A percentile compares a stretch with the other conserved stretches of the same genome.
Conservation (phyloP, 2,797 vertebrate species). For the Siniperca obscura region DNA sequence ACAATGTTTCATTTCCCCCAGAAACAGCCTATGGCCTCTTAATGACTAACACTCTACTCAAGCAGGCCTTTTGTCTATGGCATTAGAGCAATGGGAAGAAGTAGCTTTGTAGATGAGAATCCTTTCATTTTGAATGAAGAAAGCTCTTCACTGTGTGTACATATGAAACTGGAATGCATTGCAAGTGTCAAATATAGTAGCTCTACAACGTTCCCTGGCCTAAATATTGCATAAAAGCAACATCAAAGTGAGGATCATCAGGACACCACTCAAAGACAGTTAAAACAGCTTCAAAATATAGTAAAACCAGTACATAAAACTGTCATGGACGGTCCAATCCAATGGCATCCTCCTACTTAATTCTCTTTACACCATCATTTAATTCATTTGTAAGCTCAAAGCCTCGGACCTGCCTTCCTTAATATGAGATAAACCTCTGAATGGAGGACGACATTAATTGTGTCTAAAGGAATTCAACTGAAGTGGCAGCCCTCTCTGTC, state of each 20-base stretch:
- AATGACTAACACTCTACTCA: conserved; percentile 41
- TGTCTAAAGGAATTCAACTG: conserved; percentile 68
- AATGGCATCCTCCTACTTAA: conserved; percentile 15
- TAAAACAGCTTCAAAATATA: conserved; percentile 10
- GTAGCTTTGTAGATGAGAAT: conserved; percentile 29
- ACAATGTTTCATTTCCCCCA: conserved; percentile 22
- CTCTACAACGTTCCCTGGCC: not conserved
- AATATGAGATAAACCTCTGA: conserved; percentile 70
- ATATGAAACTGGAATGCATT: conserved; percentile 10
- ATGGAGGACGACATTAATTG: conserved; percentile 68
- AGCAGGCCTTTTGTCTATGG: conserved; percentile 28
- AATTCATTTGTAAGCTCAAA: conserved; percentile 66
- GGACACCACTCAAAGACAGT: not conserved
- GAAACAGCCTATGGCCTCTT: conserved; percentile 36
- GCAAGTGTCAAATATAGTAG: conserved; percentile 27
- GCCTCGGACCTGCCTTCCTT: conserved; percentile 53
- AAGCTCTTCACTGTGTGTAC: conserved; percentile 15
- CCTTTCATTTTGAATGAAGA: conserved; percentile 40
- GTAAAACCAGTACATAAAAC: conserved; percentile 12
- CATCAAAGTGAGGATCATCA: conserved; percentile 37
- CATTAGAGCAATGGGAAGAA: conserved; percentile 23
- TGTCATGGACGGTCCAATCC: conserved; percentile 19
- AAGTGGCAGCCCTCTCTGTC: conserved; percentile 69
- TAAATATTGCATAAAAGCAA: conserved; percentile 33
- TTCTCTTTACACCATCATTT: conserved; percentile 55